A percentile compares a stretch with the other conserved stretches of the same genome.
phyloP scores from a whole-genome alignment of 2,797 vertebrate species.

The Hyperoplus immaculatus region DNA sequence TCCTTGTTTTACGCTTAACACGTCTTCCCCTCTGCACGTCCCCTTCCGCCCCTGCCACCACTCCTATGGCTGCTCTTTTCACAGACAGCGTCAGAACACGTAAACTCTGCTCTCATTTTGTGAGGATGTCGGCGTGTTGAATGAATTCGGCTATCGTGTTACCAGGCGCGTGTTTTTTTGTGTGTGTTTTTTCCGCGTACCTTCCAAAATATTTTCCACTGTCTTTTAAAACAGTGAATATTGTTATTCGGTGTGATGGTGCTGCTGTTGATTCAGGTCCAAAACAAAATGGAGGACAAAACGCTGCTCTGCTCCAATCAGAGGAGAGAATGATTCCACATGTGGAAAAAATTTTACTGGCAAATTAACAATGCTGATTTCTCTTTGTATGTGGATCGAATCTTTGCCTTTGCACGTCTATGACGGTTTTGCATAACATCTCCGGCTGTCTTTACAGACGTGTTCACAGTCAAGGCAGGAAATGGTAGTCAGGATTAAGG shows the following conservation, averaged over 20 bases:
- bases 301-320: slow-evolving; percentile 68
- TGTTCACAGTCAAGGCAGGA: slow-evolving; percentile 34
- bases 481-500: slow-evolving; percentile 7
- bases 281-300: slow-evolving; percentile 85
- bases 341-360: slow-evolving; percentile 27
- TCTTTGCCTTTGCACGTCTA: not conserved
- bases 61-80: slow-evolving; percentile 46
- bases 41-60: slow-evolving; percentile 49
- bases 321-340: slow-evolving; percentile 50
- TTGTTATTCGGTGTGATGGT: slow-evolving; percentile 60
- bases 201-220: slow-evolving; percentile 57
- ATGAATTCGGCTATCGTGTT: slow-evolving; percentile 57
- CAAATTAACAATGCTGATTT: slow-evolving; percentile 24
- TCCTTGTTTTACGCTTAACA: slow-evolving; percentile 70
- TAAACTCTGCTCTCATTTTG: slow-evolving; percentile 38
- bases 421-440: not conserved
- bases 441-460: not conserved
- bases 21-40: slow-evolving; percentile 53
- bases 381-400: not conserved
- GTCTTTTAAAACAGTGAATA: slow-evolving; percentile 54
- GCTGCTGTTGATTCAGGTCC: slow-evolving; percentile 71
- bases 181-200: not conserved
- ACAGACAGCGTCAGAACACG: slow-evolving; percentile 28
- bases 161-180: slow-evolving; percentile 24
- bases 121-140: slow-evolving; percentile 7